These are phyloP conservation scores for Squalus acanthias DNA, from an alignment of 2,797 vertebrate genomes.

Conservation along the genomic window DNA sequence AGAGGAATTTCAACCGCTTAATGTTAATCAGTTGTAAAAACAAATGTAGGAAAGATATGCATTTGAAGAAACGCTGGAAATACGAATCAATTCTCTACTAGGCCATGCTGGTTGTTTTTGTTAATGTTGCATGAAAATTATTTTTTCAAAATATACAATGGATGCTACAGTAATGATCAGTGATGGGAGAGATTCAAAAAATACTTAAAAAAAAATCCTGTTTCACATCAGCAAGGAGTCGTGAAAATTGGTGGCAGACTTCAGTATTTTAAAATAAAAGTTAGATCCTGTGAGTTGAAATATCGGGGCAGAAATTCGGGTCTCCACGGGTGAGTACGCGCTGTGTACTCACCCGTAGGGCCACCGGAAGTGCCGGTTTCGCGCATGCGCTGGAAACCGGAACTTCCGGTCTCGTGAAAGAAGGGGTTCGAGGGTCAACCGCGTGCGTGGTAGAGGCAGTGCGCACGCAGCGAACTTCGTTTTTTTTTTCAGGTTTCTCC, in stretches of 20 bases:
- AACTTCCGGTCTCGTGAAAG: too few relatives aligned
- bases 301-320: neutral
- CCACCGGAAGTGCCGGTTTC: too few relatives aligned
- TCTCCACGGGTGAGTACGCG: too few relatives aligned
- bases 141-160: neutral
- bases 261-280: neutral
- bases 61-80: neutral
- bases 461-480: too few relatives aligned
- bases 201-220: neutral
- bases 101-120: neutral
- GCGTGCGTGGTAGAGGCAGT: too few relatives aligned
- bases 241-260: neutral
- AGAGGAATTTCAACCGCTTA: neutral
- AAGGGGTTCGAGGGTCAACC: too few relatives aligned
- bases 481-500: too few relatives aligned
- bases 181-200: neutral
- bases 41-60: neutral
- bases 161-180: neutral
- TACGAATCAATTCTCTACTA: neutral
- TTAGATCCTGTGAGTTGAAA: neutral
- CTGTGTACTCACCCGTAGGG: too few relatives aligned
- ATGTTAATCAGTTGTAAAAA: neutral
- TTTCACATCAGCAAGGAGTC: neutral
- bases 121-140: neutral
- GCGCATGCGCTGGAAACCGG: too few relatives aligned